Evolutionary conservation across 1,140 invertebrate species (phyloP), one percentile per base, ranked within the genome.

Genomic region (Lutraria rhynchaena): DNA sequence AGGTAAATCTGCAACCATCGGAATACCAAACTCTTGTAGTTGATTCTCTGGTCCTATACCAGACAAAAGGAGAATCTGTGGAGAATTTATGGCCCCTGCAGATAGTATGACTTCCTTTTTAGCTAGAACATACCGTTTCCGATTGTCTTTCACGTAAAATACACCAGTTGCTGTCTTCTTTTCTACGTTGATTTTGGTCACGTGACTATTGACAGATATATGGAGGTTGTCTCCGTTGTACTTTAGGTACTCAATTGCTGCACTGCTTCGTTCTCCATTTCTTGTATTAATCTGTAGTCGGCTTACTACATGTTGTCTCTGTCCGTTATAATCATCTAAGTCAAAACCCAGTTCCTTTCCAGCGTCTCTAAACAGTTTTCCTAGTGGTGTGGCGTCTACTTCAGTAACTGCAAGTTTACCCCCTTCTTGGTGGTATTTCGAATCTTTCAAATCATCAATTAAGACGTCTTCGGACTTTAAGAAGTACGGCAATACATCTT

Each of bases 1-100:
- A 11, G 74, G 74, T 37, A 77, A 31, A 57, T 77, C 61, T 15
- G 19, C 61, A 15, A 55, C 41, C 51, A 61, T 46, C 17, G 60
- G 60, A 15, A 77, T 77, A 1, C 51, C 51, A 3, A 77, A 5
- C 31, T 67, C 46, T 41, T 77, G 46, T n/a, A 82, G 60, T 44
- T 82, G 80, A 3, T 63, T 19, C 46, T 67, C 74, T 1, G 97
- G 96, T 0, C 97, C 97, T 2, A 98, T 94, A 0, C 97, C 98
- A 0, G 96, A 97, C 0, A 98, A 90, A 96, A 98, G 97, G 3
- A 99, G 89, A 0, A 99, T 85, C 83, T 98, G 97, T 0, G 97
- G 96, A 0, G 96, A 33, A 96, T 97, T 97, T 0, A 99, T 94
- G 0, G 96, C 93, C 0, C 98, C 98, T 0, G 94, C 96, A 0